Percentiles rank a stretch among this genome's conserved stretches.
Conservation (phyloP, 1,140 invertebrate species). For the Drosophila subobscura region DNA sequence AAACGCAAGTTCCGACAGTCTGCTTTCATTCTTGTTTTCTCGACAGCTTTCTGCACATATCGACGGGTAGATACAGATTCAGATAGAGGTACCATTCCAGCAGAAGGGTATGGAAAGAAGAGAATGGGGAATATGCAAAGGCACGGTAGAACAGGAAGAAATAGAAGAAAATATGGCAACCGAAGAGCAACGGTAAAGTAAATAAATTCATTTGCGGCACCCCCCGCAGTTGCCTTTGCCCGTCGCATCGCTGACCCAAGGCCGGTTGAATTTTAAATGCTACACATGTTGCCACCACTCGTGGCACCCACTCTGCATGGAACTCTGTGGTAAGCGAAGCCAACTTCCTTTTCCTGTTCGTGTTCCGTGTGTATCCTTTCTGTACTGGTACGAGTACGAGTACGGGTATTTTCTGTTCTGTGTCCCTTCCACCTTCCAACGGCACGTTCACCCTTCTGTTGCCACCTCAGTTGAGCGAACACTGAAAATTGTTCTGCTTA, state of each 20-base stretch:
- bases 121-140: no score
- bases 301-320: neutral
- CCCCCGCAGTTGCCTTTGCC: no score
- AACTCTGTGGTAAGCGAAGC: conserved; percentile 38
- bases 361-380: neutral
- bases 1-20: no score
- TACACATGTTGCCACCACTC: conserved; percentile 71
- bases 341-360: conserved; percentile 52
- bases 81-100: no score
- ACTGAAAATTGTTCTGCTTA: conserved; percentile 79
- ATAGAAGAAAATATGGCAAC: neutral
- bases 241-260: conserved; percentile 49
- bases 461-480: conserved; percentile 80
- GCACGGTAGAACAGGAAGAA: neutral
- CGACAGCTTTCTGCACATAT: no score
- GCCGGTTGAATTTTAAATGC: conserved; percentile 72
- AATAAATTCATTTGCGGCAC: conserved; percentile 78
- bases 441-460: conserved; percentile 12
- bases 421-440: conserved; percentile 9
- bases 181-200: conserved; percentile 59
- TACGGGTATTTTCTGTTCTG: conserved; percentile 1
- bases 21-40: no score
- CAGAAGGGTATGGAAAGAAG: neutral
- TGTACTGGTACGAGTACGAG: conserved; percentile 7
- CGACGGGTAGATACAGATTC: no score